phyloP scores from a whole-genome alignment of 2,888 invertebrate genomes.

The Acronicta psi region DNA sequence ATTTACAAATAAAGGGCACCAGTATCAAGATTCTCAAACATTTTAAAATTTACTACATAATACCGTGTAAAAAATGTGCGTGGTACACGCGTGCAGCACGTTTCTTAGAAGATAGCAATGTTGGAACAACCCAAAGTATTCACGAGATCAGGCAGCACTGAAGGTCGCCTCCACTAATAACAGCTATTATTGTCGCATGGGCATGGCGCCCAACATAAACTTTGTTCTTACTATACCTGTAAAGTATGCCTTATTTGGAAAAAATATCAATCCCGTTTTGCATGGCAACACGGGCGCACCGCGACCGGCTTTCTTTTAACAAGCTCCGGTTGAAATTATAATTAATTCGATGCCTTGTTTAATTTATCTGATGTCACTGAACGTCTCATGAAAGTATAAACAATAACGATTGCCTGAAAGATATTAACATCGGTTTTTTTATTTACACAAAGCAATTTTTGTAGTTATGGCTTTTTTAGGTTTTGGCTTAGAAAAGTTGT shows the following conservation, averaged over 20 bases:
- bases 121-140: slow-evolving; percentile 75
- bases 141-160: slow-evolving; percentile 70
- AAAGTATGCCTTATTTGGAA: slow-evolving; percentile 9
- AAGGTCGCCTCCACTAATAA: slow-evolving; percentile 79
- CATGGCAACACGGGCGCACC: slow-evolving; percentile 53
- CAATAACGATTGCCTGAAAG: slow-evolving; percentile 13
- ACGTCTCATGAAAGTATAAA: slow-evolving; percentile 32
- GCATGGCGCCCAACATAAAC: slow-evolving; percentile 56
- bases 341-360: slow-evolving; percentile 25
- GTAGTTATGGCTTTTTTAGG: neutral
- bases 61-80: slow-evolving; percentile 76
- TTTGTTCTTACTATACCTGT: slow-evolving; percentile 18
- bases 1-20: neutral
- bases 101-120: slow-evolving; percentile 82
- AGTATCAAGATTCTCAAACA: slow-evolving; percentile 56
- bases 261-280: slow-evolving; percentile 62
- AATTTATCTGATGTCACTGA: slow-evolving; percentile 43
- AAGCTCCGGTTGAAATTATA: slow-evolving; percentile 31
- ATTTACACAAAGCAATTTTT: neutral
- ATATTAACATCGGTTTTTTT: neutral
- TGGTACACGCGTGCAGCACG: slow-evolving; percentile 75
- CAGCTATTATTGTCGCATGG: slow-evolving; percentile 66
- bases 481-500: neutral
- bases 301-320: slow-evolving; percentile 24
- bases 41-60: slow-evolving; percentile 51